Base-by-base conservation (phyloP, 1,140 invertebrate species). In the Drosophila teissieri region DNA sequence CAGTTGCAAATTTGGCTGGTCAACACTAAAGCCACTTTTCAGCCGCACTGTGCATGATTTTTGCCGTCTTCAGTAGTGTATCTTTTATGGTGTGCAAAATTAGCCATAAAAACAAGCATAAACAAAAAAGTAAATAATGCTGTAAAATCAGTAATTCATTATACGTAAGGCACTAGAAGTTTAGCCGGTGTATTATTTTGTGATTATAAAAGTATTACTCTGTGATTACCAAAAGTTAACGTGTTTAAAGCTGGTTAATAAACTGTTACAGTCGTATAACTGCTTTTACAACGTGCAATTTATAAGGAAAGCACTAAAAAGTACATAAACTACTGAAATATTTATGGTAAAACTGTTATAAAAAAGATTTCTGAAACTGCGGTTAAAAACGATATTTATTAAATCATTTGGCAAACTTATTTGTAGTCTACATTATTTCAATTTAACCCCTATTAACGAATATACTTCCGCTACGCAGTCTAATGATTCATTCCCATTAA, bases 61-160 rank as follows among this genome's bases (percentile, higher is more conserved):
- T 54, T 24, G 44, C 31, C 45, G 14, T 40, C 14, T 36, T 11
- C 19, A 7, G 11, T 14, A 24, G 17, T 17, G n/a, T 54, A 55
- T 77, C 3, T 81, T 86, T 85, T 85, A 85, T 81, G 82, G 81
- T 74, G 81, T 85, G 82, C 56, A 27, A 85, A 86, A 85, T 85
- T 86, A 78, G 78, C 64, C 61, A 78, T 86, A 78, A 85, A 85
- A 85, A 46, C 19, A 45, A 4, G 48, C n/a, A 31, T 10, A 10
- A 10, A 8, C 31, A 37, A 27, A 10, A 12, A 19, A 19, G 17
- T 48, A 60, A 42, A 44, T 40, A 37, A 19, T 36, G 14, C 12
- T 14, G 36, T n/a, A 36, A 14, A 40, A 34, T 34, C 7, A 4
- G 37, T 48, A 36, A 15, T 70, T 15, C 69, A 69, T 19, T 2